Evolutionary conservation across 2,113 vertebrate genomes (phyloP).

Genomic region (Triplophysa dalaica): DNA sequence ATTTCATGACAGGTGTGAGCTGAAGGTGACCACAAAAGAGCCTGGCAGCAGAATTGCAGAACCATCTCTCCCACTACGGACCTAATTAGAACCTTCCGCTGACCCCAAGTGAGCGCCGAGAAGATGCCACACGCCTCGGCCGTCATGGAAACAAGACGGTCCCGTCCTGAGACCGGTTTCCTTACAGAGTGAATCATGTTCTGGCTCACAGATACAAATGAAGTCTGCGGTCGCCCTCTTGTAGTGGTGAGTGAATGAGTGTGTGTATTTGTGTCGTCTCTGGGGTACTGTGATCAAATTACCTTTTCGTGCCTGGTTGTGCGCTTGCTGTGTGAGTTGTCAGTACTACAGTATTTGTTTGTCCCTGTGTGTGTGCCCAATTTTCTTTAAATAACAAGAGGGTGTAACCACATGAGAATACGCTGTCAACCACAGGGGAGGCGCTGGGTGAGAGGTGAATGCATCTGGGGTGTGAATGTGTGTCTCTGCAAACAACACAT

Average conservation of each 20-base stretch:
- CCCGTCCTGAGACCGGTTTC: not conserved
- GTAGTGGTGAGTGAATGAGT: slow-evolving; percentile 2
- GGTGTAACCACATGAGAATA: not conserved
- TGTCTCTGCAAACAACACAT: slow-evolving; percentile 9
- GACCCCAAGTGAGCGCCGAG: slow-evolving; percentile 37
- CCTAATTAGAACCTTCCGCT: slow-evolving; percentile 63
- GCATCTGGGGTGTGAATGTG: slow-evolving; percentile 6
- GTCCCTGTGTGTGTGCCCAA: slow-evolving; percentile 23
- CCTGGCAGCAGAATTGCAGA: slow-evolving; percentile 48
- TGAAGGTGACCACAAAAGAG: slow-evolving; percentile 27
- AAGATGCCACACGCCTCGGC: not conserved
- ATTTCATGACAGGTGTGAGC: slow-evolving; percentile 2
- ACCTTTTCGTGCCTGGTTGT: not conserved
- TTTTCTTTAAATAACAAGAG: slow-evolving; percentile 37
- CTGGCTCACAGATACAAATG: slow-evolving; percentile 3
- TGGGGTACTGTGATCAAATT: slow-evolving; percentile 19
- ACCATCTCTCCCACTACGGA: slow-evolving; percentile 45
- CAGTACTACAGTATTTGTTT: slow-evolving; percentile 18
- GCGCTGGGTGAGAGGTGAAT: slow-evolving; percentile 26
- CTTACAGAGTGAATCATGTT: not conserved
- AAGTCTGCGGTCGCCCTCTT: slow-evolving; percentile 4
- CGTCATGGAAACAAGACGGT: not conserved
- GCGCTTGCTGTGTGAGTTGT: not conserved
- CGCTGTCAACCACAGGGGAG: not conserved
- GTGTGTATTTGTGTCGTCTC: slow-evolving; percentile 18